Conservation (phyloP, 2,797 vertebrate species). For the Orientallactaga sibirica region DNA sequence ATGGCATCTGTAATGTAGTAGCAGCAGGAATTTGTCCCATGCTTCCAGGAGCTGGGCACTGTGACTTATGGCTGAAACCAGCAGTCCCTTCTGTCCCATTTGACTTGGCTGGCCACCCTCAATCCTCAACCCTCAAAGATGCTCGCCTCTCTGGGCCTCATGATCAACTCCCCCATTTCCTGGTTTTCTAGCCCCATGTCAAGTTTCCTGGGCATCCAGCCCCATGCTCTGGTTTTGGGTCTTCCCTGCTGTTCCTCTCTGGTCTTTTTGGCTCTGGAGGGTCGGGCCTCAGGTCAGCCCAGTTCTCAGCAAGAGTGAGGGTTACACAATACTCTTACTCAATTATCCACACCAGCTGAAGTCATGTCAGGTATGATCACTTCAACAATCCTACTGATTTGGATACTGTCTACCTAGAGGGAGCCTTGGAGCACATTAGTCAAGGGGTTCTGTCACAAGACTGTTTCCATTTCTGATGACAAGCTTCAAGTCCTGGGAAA, state of each 20-base stretch:
- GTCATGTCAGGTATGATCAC: neutral
- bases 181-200: too few species aligned
- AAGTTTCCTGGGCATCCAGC: too few species aligned
- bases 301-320: too few species aligned
- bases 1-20: neutral
- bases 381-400: neutral
- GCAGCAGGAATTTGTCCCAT: neutral
- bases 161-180: too few species aligned
- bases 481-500: neutral
- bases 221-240: too few species aligned
- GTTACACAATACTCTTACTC: too few species aligned
- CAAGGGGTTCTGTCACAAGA: neutral
- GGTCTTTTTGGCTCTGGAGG: neutral
- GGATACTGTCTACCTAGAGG: neutral
- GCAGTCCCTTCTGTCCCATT: neutral
- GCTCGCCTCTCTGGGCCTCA: too few species aligned
- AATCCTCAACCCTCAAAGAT: neutral
- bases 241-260: neutral
- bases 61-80: neutral
- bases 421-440: neutral
- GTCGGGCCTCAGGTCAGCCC: too few species aligned
- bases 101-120: neutral
- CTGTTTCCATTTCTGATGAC: neutral
- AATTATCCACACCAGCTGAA: neutral
- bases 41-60: neutral